A percentile compares a stretch with the other conserved stretches of the same genome.
Conservation (phyloP, 2,113 vertebrate genomes). For the Microcebus tavaratra region DNA sequence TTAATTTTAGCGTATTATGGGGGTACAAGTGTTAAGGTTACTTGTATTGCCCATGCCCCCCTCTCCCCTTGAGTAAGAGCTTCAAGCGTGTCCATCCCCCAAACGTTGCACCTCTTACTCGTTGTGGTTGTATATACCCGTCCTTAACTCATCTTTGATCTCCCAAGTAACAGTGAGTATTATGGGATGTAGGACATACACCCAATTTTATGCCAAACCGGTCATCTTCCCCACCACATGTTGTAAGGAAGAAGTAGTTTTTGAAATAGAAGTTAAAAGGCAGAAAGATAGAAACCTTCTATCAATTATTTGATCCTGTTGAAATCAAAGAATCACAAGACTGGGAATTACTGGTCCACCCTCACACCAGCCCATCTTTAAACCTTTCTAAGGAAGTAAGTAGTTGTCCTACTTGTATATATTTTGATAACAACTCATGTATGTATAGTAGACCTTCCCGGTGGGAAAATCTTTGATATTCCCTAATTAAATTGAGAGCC, state of each 20-base stretch:
- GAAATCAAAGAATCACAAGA: slow-evolving; percentile 25
- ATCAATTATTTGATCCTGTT: not conserved
- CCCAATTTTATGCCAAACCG: not conserved
- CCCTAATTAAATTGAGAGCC: not conserved
- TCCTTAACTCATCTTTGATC: not conserved
- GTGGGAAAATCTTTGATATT: not conserved
- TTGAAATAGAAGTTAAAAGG: not conserved
- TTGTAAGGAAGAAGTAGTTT: not conserved
- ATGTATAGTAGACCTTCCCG: not conserved
- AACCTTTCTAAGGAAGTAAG: not conserved
- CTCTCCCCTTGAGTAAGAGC: too few relatives aligned
- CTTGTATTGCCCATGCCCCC: too few relatives aligned
- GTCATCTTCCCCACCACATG: not conserved
- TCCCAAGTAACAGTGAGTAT: not conserved
- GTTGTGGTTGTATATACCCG: too few relatives aligned
- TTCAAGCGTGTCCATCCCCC: too few relatives aligned
- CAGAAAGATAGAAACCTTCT: not conserved
- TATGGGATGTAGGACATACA: not conserved
- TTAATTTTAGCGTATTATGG: too few relatives aligned
- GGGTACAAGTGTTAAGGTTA: too few relatives aligned
- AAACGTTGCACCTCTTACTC: too few relatives aligned
- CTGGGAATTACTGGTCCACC: not conserved
- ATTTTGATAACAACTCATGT: not conserved
- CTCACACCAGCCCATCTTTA: not conserved
- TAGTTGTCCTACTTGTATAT: not conserved